Base-by-base conservation (phyloP, 2,113 vertebrate genomes). In the Rhea pennata region DNA sequence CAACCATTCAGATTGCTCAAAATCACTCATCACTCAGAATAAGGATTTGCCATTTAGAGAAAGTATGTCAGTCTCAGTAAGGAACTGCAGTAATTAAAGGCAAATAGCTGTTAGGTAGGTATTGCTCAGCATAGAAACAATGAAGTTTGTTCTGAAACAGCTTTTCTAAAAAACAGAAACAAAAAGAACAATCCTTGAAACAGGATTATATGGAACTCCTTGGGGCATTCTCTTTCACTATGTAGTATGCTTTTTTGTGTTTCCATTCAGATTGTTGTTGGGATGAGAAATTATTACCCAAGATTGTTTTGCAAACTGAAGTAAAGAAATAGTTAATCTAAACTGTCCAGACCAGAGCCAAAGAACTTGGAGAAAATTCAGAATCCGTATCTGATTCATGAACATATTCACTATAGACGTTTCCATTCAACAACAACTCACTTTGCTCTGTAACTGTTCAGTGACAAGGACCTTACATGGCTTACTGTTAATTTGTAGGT, bases 61-160 rank as follows among this genome's bases (percentile, higher is more conserved):
- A 82, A 67, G 4, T 40, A 79, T 54, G 46, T 82, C 53, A 86
- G 22, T 79, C 77, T 76, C 58, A 95, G 42, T 61, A 88, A 90
- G 87, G 93, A 96, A 93, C 90, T 80, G 65, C 77, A 65, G 51
- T 88, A 85, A 92, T 81, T 94, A 94, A 93, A 78, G 54, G 66
- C 78, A 80, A 90, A 75, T 48, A 15, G 24, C 62, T 79, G n/a
- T 80, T 46, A 90, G 75, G 39, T 82, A 76, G 78, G 39, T 82
- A 73, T 90, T 95, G 81, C 58, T 95, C 66, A 44, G 48, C 71
- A 53, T 39, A 94, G 79, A 89, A 93, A 7, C 67, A 88, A 33
- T 29, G 15, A 88, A 24, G 14, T 75, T 96, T 92, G 36, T 64
- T 75, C 56, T 77, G 53, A 67, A 89, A 85, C 61, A 88, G 76